Evolutionary conservation across 2,888 invertebrate genomes (phyloP), one percentile per base, ranked within the genome.

Genomic region (Autographa gamma): DNA sequence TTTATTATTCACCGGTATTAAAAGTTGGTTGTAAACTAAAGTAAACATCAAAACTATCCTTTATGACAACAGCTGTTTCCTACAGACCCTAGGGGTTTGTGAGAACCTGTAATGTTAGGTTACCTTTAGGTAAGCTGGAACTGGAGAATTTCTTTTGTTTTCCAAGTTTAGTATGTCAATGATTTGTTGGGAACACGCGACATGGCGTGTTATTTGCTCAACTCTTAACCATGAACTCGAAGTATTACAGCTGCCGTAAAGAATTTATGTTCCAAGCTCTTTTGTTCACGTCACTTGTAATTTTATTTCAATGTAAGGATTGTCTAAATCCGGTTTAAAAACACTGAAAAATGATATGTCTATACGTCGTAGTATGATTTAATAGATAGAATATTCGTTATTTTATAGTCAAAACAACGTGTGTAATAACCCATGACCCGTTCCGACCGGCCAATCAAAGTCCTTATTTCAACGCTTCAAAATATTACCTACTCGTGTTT

Each of bases 1-100:
- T 48, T 48, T 48, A 48, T 48, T 48, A 48, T 48, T 48, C n/a
- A 48, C 48, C n/a, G 48, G 16, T 48, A 48, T 48, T n/a, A 48
- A 43, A 43, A 16, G 43, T 43, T 41, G 41, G 41, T 41, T 41
- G 43, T 43, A 16, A 3, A 16, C 43, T n/a, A 5, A n/a, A 48
- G n/a, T 48, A 48, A 48, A 48, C 6, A 48, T 48, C 48, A 14
- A 14, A 16, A 48, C n/a, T 48, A 7, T 48, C 0, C 2, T 54
- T 54, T 11, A 54, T 54, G 9, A 19, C 2, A 19, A 13, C 11
- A 19, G 18, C 11, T 54, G 11, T 11, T 19, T 54, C 19, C 9
- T 54, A 54, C 18, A 54, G 13, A 18, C 18, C 13, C 18, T 54
- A 19, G 11, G 9, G 19, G 54, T 4, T 19, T 56, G 18, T 25